Evolutionary conservation across 2,888 invertebrate genomes (phyloP).

Genomic region (Macrophya alboannulata): DNA sequence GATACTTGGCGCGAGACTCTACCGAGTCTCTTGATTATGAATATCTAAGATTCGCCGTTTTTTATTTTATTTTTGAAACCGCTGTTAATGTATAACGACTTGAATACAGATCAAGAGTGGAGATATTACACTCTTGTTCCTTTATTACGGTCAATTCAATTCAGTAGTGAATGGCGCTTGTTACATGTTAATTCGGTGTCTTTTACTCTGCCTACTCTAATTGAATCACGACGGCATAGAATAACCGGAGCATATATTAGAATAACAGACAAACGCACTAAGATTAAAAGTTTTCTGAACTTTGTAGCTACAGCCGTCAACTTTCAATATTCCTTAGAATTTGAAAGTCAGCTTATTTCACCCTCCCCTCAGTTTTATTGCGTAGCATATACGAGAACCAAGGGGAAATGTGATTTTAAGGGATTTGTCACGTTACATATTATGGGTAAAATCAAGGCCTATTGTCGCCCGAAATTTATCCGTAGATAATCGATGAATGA

Average conservation of each 20-base stretch:
- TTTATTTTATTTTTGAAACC: not conserved
- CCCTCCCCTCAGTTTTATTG: not conserved
- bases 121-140: not conserved
- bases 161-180: conserved; percentile 18
- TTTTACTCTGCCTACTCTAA: not conserved
- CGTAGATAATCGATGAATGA: conserved; percentile 50
- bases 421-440: conserved; percentile 38
- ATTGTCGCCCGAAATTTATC: not conserved
- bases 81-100: not conserved
- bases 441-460: conserved; percentile 8
- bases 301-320: not conserved
- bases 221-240: conserved; percentile 14
- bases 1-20: too few relatives aligned
- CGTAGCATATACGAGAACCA: not conserved
- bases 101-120: not conserved
- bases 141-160: conserved; percentile 35
- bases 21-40: too few relatives aligned
- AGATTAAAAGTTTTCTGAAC: not conserved
- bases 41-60: not conserved
- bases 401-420: not conserved
- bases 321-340: not conserved
- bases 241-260: not conserved
- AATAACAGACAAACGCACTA: not conserved
- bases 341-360: not conserved
- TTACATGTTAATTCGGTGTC: conserved; percentile 17